A percentile compares a stretch with the other conserved stretches of the same genome.
These are phyloP conservation scores for Minunthozetes semirufus DNA, from an alignment of 2,888 invertebrate genomes.

Conservation along the genomic window DNA sequence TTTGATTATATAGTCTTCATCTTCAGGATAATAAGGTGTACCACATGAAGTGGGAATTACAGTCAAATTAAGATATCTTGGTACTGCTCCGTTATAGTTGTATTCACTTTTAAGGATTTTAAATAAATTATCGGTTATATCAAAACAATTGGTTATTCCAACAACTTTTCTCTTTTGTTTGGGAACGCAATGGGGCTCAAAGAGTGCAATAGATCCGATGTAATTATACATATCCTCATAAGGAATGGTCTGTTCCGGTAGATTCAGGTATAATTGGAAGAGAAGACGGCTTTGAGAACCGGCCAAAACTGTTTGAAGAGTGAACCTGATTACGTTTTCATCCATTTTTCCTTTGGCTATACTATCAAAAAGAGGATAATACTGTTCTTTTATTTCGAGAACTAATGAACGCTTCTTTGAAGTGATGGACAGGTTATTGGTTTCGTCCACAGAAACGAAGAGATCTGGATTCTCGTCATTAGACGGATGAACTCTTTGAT, in stretches of 20 bases:
- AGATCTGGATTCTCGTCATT: not conserved
- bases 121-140: not conserved
- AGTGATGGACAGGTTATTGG: not conserved
- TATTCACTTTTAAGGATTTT: not conserved
- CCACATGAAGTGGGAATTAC: not conserved
- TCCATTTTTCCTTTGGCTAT: not conserved
- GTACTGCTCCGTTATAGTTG: not conserved
- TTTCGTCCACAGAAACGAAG: not conserved
- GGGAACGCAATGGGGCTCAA: not conserved
- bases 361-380: not conserved
- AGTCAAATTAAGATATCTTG: not conserved
- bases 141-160: conserved; percentile 2
- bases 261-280: not conserved
- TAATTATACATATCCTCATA: not conserved
- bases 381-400: not conserved
- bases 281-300: not conserved
- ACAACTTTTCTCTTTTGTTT: not conserved
- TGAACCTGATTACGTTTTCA: not conserved
- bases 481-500: not conserved
- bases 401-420: not conserved
- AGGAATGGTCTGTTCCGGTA: not conserved
- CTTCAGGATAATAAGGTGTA: not conserved
- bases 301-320: not conserved
- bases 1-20: not conserved
- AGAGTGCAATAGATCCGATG: not conserved